Percentiles rank a stretch among this genome's conserved stretches.
Conservation (phyloP, 2,797 vertebrate genomes). For the Gallinago nigripennis region DNA sequence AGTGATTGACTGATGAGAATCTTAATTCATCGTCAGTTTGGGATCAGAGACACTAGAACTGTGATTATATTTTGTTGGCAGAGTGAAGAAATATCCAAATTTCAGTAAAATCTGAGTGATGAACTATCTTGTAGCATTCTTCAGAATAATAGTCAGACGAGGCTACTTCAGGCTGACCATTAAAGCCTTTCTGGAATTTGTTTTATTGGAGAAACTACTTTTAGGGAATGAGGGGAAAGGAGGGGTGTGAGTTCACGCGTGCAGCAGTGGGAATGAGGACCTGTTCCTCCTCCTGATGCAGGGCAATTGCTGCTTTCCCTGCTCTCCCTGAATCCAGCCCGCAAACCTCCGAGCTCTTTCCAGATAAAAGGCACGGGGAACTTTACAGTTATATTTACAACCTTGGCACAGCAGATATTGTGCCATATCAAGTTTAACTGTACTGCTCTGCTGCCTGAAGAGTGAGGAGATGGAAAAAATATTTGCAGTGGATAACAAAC, state of each 20-base stretch:
- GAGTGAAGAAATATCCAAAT: neutral
- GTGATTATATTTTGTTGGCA: neutral
- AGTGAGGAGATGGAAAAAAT: neutral
- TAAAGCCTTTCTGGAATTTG: neutral
- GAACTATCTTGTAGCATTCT: neutral
- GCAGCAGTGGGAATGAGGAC: neutral
- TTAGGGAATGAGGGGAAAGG: neutral
- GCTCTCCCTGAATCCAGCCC: neutral
- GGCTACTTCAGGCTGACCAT: neutral
- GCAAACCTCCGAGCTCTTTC: neutral
- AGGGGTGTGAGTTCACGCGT: accelerated
- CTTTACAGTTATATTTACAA: neutral
- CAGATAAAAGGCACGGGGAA: neutral
- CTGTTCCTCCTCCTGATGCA: neutral
- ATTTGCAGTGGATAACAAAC: neutral
- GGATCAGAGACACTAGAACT: neutral
- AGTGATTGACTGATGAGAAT: neutral
- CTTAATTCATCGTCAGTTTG: neutral
- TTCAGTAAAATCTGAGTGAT: neutral
- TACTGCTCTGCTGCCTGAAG: neutral
- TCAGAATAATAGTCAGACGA: neutral
- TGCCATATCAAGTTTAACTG: neutral
- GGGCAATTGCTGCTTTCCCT: neutral
- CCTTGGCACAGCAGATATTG: neutral
- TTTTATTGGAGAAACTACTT: neutral